These are phyloP conservation scores for Trachelus troglodyta DNA, from an alignment of 2,888 invertebrate genomes.

Conservation along the genomic window DNA sequence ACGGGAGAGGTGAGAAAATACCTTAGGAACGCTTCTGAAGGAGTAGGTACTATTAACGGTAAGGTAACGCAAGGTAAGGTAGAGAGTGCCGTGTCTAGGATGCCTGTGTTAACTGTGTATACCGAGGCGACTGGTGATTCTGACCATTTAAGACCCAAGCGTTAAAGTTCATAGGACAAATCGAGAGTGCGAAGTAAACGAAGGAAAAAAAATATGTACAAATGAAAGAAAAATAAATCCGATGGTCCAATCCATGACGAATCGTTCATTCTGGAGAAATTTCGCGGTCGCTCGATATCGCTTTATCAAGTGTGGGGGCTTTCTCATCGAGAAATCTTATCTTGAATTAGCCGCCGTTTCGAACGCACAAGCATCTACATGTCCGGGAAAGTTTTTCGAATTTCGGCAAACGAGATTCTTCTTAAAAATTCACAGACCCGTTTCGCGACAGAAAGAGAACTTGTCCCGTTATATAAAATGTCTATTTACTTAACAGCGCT, in stretches of 20 bases:
- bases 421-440: background rate
- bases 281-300: background rate
- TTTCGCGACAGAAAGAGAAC: background rate
- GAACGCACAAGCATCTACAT: background rate
- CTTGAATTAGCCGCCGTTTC: background rate
- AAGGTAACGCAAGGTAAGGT: background rate
- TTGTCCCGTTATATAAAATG: background rate
- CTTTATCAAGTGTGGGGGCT: background rate
- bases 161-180: background rate
- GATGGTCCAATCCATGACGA: background rate
- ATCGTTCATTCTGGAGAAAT: background rate
- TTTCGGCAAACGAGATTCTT: background rate
- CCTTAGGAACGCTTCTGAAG: slow-evolving; percentile 1
- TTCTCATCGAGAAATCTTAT: background rate
- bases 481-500: background rate
- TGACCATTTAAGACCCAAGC: background rate
- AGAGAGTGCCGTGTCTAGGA: background rate
- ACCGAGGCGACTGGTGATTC: background rate
- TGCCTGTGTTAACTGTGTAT: background rate
- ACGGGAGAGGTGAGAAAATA: slow-evolving; percentile 8
- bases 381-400: background rate
- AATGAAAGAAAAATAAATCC: background rate
- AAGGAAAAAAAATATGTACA: background rate
- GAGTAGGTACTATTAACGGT: slow-evolving; percentile 4
- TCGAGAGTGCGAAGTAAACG: background rate